Evolutionary conservation across 2,888 invertebrate species (phyloP), one percentile per base, ranked within the genome.

Genomic region (Drosophila heteroneura): DNA sequence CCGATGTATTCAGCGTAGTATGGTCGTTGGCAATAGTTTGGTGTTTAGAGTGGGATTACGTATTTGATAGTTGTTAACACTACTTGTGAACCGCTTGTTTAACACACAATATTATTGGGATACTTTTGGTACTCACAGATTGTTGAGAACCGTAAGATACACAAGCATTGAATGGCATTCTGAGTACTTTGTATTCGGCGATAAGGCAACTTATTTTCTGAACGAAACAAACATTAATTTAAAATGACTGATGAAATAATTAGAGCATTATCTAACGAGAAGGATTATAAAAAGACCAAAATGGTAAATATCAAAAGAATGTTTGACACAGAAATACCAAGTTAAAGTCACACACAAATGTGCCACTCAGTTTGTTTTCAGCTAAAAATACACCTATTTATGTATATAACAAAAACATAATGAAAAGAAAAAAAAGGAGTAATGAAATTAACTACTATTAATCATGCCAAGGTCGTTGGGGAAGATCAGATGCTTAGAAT

Each of bases 21-120:
- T 66, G 70, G 70, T 70, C 70, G 60, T 70, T 70, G 70, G 70
- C 67, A 51, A 60, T 0, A 3, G n/a, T 0, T n/a, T 3, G 0
- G 1, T 9, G 47, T 0, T 9, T 49, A 22, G 14, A 22, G 1
- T 3, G 7, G 14, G 14, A 7, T 14, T 47, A 4, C 14, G 22
- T 47, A 7, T 14, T 22, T 47, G 14, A 2, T 7, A 47, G 2
- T 14, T 14, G 14, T 1, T 3, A 22, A 47, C 12, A 7, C 7
- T 14, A 47, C 14, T 44, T 22, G 7, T 0, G 22, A 7, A 41
- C 5, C n/a, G 0, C 10, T 10, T 10, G 41, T 2, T n/a, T 5
- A 41, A n/a, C 41, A 41, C 10, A n/a, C 10, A 41, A 41, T n/a
- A 41, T 41, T n/a, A 9, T 39, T 39, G 39, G 9, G 19, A 4